Conservation (phyloP, 2,888 invertebrate species). For the Drosophila kanekoi region DNA sequence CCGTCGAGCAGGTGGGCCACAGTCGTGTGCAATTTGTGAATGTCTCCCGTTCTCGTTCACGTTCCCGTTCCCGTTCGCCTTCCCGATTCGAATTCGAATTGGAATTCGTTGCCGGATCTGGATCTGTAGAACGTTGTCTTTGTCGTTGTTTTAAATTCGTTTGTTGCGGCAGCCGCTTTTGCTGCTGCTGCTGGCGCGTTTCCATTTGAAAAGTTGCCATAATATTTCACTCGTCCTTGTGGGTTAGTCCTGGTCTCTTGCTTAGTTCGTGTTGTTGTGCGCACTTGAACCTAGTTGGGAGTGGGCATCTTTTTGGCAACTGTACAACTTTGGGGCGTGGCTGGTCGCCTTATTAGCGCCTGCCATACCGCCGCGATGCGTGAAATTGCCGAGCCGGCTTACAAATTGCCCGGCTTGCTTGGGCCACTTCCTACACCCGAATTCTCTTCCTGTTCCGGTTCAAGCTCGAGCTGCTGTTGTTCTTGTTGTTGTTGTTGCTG, state of each 20-base stretch:
- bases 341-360: conserved; percentile 75
- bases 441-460: conserved; percentile 3
- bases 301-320: conserved; percentile 44
- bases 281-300: conserved; percentile 46
- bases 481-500: not conserved
- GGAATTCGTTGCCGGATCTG: not conserved
- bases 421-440: conserved; percentile 1
- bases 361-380: conserved; percentile 70
- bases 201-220: conserved; percentile 83
- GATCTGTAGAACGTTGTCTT: conserved; percentile 33
- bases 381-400: conserved; percentile 60
- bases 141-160: conserved; percentile 75
- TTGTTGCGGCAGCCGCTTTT: conserved; percentile 52
- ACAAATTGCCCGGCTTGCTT: conserved; percentile 49
- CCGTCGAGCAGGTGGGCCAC: conserved; percentile 46
- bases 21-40: conserved; percentile 56
- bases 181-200: conserved; percentile 70
- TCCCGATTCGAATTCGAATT: conserved; percentile 2
- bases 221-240: conserved; percentile 71
- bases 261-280: conserved; percentile 5
- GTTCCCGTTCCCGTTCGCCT: conserved; percentile 1
- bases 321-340: conserved; percentile 66
- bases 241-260: conserved; percentile 10
- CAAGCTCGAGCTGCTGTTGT: not conserved
- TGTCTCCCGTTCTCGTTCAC: conserved; percentile 15